Conservation (phyloP, 2,113 vertebrate genomes). For the Corythornis madagascariensis region DNA sequence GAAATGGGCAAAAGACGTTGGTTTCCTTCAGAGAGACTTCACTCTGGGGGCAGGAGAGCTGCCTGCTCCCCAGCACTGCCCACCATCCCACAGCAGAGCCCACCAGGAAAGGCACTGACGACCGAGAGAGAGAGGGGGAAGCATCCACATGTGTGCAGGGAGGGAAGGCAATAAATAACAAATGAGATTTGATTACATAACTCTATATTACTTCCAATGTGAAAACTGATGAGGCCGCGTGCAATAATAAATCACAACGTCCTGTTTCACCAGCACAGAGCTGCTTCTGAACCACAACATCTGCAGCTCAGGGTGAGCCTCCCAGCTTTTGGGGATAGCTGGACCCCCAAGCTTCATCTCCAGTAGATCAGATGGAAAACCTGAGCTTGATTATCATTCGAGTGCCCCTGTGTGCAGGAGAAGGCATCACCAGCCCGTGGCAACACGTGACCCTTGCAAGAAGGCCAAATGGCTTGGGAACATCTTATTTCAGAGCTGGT, state of each 20-base stretch:
- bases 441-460: accelerated
- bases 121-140: not conserved
- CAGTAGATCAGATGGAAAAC: not conserved
- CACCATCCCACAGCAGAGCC: not conserved
- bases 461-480: not conserved
- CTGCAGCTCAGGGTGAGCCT: not conserved
- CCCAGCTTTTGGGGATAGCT: not conserved
- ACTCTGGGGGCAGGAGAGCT: accelerated
- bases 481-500: too few species aligned
- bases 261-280: not conserved
- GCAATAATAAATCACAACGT: not conserved
- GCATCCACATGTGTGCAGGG: not conserved
- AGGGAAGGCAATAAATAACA: slow-evolving; percentile 13
- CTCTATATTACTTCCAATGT: not conserved
- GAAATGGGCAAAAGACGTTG: not conserved
- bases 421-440: accelerated
- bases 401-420: not conserved
- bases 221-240: not conserved
- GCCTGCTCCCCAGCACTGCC: not conserved
- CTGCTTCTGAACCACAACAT: not conserved
- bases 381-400: not conserved
- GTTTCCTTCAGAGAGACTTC: not conserved
- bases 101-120: not conserved
- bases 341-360: not conserved
- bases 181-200: not conserved